Evolutionary conservation across 2,888 invertebrate species (phyloP).

Genomic region (Theretra japonica): DNA sequence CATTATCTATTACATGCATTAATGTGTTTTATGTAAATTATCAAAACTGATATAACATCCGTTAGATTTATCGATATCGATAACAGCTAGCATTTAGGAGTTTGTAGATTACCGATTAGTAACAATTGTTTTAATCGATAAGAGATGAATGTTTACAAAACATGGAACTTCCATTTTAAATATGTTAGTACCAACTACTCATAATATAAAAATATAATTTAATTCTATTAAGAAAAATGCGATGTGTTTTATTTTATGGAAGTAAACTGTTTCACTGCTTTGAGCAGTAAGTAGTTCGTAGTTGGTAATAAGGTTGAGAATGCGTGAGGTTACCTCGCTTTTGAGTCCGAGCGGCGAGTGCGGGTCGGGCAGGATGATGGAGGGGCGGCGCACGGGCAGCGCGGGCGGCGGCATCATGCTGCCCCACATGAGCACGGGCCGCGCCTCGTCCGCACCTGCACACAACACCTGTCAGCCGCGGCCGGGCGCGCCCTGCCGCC

Average conservation of each 20-base stretch:
- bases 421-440: conserved; percentile 68
- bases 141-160: too few relatives aligned
- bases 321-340: conserved; percentile 66
- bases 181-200: too few relatives aligned
- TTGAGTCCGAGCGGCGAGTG: conserved; percentile 85
- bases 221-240: too few relatives aligned
- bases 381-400: conserved; percentile 86
- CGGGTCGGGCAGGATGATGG: conserved; percentile 85
- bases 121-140: too few relatives aligned
- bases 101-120: too few relatives aligned
- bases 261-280: too few relatives aligned
- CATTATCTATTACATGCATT: too few relatives aligned
- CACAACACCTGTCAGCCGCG: conserved; percentile 22
- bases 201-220: too few relatives aligned
- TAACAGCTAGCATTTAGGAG: neutral
- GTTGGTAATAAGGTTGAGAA: too few relatives aligned
- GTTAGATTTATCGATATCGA: neutral
- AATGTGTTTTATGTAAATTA: neutral
- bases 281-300: too few relatives aligned
- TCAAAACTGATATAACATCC: neutral
- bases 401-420: conserved; percentile 84
- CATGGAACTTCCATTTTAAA: neutral
- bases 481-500: conserved; percentile 2
- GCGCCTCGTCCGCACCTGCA: conserved; percentile 62
- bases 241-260: too few relatives aligned